Base-by-base conservation (phyloP, 2,888 invertebrate genomes). In the Scaptomyza reducta region DNA sequence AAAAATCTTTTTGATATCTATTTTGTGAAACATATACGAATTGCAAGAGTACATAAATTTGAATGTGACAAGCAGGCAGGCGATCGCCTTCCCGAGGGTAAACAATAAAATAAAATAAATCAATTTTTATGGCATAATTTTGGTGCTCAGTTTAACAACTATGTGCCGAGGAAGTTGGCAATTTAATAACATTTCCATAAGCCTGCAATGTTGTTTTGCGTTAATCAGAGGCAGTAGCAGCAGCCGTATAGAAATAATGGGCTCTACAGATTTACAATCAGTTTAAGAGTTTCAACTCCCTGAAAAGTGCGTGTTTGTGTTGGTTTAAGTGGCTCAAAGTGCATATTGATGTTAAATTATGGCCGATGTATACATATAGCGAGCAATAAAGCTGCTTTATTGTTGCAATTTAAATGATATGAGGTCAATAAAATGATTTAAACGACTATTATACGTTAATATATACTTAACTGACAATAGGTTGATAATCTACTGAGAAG, bases 281-380 rank as follows among this genome's bases (percentile, higher is more conserved):
- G 46, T 69, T 66, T 33, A 66, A 66, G 74, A 65, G 61, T 22
- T 67, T 58, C 42, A 51, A 31, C 64, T 59, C 42, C 1, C 22
- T 49, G 25, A 38, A n/a, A 22, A 46, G 33, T 29, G 5, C 13
- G 22, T 47, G 22, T 42, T 35, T n/a, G 4, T 49, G 14, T 41
- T 38, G 25, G 50, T 58, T 69, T 74, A 79, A 77, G 80, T 68
- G 65, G 58, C 64, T 62, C 61, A 67, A 70, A 82, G 85, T 80
- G 81, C 81, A 84, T 71, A 80, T 66, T 70, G 75, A 80, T 77
- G 84, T 82, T 73, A 58, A 63, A 77, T 68, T 65, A 49, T 66
- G 78, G 70, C 51, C 70, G 54, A 66, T 77, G 16, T 9, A 33
- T 13, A 13, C 11, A 33, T 33, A 33, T 13, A n/a, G 35, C 33